Base-by-base conservation (phyloP, 2,797 vertebrate species). In the Parambassis ranga region DNA sequence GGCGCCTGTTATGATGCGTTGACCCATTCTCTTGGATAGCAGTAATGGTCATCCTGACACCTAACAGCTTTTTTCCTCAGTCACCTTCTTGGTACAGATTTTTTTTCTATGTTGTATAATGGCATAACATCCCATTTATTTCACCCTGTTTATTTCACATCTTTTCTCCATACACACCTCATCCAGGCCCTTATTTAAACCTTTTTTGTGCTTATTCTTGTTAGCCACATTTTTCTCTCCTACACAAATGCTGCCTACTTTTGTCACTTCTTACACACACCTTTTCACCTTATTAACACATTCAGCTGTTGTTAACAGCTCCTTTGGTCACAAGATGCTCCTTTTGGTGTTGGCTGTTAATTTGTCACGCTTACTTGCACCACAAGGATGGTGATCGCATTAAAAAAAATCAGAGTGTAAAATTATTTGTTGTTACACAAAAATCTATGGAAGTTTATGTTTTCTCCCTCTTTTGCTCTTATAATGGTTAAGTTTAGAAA, bases 11-110 rank as follows among this genome's bases (percentile, higher is more conserved):
- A 33, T 24, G 51, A 65, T 71, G 28, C 68, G 76, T 57, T 75
- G 75, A 85, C 53, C 63, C 22, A 31, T 57, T 65, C 59, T 76
- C 23, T 27, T 72, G 16, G 49, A 35, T 41, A 50, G 37, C 23
- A 1, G 36, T 82, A 79, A 83, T 88, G 71, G 74, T 74, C 31
- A 27, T 62, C 43, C 38, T 67, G 69, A 64, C 31, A 32, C 30
- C 38, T 2, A 16, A 66, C 20, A 39, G 50, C 22, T 55, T 16
- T 51, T 15, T 44, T 43, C 9, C 14, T 27, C 10, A 16, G 39
- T 22, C 24, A 31, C 19, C 10, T n/a, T 57, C 30, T 30, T 49
- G 5, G 1, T 15, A n/a, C n/a, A n/a, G n/a, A n/a, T n/a, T n/a
- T n/a, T n/a, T n/a, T n/a, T n/a, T n/a, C n/a, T n/a, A n/a, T n/a